These are phyloP conservation scores for Remorina albescens DNA, from an alignment of 2,797 vertebrate genomes.

Conservation along the genomic window DNA sequence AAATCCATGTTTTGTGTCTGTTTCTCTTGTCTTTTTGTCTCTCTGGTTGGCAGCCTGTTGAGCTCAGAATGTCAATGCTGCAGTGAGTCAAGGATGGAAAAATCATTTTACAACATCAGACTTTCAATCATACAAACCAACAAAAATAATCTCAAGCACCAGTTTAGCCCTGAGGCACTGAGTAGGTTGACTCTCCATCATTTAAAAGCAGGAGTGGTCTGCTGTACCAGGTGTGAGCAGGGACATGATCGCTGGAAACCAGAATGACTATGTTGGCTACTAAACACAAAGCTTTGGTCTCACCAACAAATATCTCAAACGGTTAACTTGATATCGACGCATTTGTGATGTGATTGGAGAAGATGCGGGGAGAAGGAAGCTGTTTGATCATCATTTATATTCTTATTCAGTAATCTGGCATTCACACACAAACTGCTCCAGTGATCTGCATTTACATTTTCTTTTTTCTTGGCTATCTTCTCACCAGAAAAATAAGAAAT, in stretches of 20 bases:
- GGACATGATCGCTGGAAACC: background rate
- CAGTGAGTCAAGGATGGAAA: background rate
- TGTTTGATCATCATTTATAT: no score
- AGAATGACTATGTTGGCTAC: no score
- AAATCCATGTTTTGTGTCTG: slow-evolving; percentile 5
- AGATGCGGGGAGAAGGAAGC: no score
- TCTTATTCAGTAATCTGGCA: no score
- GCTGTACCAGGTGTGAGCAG: background rate
- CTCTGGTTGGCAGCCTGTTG: background rate
- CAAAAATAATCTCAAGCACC: background rate
- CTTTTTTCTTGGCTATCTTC: no score
- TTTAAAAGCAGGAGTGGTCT: slow-evolving; percentile 10
- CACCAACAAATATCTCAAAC: background rate
- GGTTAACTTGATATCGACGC: no score
- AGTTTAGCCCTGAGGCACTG: slow-evolving; percentile 15
- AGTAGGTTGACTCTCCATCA: background rate
- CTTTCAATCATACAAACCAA: slow-evolving; percentile 5
- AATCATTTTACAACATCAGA: background rate
- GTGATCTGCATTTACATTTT: no score
- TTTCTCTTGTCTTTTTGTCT: slow-evolving; percentile 19
- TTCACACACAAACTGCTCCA: no score
- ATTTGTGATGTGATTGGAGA: background rate
- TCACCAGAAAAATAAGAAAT: no score
- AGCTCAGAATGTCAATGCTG: background rate
- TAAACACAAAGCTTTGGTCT: background rate